Base-by-base conservation (phyloP, 2,888 invertebrate species). In the Drosophila phalerata region DNA sequence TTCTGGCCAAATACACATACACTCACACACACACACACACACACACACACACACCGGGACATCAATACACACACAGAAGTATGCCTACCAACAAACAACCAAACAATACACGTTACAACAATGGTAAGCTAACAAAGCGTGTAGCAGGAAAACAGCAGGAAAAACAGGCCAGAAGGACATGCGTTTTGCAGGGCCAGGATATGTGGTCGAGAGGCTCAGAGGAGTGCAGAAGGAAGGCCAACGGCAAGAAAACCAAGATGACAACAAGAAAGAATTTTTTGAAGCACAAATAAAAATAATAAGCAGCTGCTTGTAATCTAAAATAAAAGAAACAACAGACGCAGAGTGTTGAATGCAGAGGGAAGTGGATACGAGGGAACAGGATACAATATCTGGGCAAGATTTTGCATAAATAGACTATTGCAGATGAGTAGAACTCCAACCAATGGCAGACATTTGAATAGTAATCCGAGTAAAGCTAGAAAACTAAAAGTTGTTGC, bases 71-170 rank as follows among this genome's bases (percentile, higher is more conserved):
- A 63, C 76, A 60, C 22, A 63, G 72, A 60, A 13, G 32, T 45
- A 32, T 42, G 49, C 40, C 66, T 34, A 61, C 68, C 37, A 47
- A 28, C 64, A 73, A 48, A 63, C 62, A 64, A 64, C 65, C 62
- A 80, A 85, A 77, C 65, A 77, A 80, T 69, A 63, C 60, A 64
- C 37, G 58, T 49, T 62, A 69, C 66, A 71, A 80, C 77, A 79
- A 82, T 76, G 64, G 71, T 52, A 51, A 53, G 43, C 66, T 57
- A 72, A 81, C 69, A 86, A 77, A 66, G 69, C 74, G 64, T 73
- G 64, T 47, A 69, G 64, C 68, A 85, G 84, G 77, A 88, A 81
- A 72, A 69, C 66, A 77, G 69, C 56, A 73, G 65, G 65, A 73
- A 72, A 71, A 65, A 28, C 62, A 65, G 73, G 53, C 73, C 66